These are phyloP conservation scores for Zenarchopterus dispar DNA, from an alignment of 2,797 vertebrate genomes.

Conservation along the genomic window DNA sequence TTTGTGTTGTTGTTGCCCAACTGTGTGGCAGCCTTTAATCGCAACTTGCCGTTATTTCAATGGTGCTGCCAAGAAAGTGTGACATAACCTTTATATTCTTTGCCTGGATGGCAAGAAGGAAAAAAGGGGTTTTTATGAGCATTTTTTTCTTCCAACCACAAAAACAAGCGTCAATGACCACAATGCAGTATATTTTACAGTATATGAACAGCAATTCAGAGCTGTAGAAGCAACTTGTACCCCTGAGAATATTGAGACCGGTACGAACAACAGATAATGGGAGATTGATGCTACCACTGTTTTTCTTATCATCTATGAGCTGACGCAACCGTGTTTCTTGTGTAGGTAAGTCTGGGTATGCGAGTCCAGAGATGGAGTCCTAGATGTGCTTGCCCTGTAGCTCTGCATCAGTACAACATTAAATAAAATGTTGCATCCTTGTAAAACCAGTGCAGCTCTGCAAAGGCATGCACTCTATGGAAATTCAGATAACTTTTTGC, in stretches of 20 bases:
- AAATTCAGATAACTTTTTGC: neutral
- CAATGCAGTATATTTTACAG: neutral
- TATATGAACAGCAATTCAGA: too few species aligned
- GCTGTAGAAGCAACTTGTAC: neutral
- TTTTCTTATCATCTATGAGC: neutral
- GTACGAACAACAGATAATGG: too few species aligned
- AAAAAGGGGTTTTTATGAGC: neutral
- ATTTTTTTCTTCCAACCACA: neutral
- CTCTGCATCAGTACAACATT: conserved; percentile 6
- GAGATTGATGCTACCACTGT: too few species aligned
- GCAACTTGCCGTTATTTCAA: neutral
- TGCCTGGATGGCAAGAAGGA: neutral
- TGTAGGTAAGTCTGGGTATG: conserved; percentile 10
- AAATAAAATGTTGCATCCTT: neutral
- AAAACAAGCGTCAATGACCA: neutral
- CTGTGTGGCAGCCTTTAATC: neutral
- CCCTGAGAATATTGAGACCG: too few species aligned
- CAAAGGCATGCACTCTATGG: neutral
- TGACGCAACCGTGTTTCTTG: conserved; percentile 24
- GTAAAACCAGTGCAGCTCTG: conserved; percentile 3
- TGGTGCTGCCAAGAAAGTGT: neutral
- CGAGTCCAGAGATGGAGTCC: conserved; percentile 3
- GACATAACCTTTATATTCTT: neutral
- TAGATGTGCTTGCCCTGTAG: conserved; percentile 10
- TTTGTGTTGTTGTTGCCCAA: neutral